Conservation (phyloP, 35 echinoderm and acorn worm genomes). For the Ophiothrix spiculata region DNA sequence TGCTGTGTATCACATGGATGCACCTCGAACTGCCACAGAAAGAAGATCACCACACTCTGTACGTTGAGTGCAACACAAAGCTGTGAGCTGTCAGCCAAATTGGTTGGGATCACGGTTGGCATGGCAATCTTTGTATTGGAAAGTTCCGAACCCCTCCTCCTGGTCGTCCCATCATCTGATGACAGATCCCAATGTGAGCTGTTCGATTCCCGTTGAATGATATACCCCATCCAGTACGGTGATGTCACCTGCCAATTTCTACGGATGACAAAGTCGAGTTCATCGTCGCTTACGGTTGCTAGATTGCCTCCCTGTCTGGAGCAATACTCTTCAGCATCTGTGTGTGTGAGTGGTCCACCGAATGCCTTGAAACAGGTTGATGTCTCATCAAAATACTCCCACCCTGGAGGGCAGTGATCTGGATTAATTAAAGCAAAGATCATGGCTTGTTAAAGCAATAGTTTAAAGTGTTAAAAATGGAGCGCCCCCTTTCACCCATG, state of each 20-base stretch:
- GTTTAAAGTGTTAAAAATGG: too few species aligned
- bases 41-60: neutral
- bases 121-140: neutral
- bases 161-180: neutral
- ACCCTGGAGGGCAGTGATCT: neutral
- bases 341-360: neutral
- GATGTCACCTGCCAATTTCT: neutral
- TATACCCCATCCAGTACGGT: neutral
- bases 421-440: neutral
- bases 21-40: neutral
- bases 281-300: neutral
- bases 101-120: neutral
- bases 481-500: too few species aligned
- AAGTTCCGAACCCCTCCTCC: neutral
- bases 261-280: neutral
- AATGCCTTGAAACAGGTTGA: neutral
- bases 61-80: neutral
- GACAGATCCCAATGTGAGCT: neutral
- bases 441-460: too few species aligned
- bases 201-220: neutral
- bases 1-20: neutral
- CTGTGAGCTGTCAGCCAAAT: neutral
- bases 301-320: neutral
- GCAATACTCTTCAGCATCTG: neutral
- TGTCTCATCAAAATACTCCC: neutral